Evolutionary conservation across 1,140 invertebrate species (phyloP), one percentile per base, ranked within the genome.

Genomic region (Drosophila gunungcola): DNA sequence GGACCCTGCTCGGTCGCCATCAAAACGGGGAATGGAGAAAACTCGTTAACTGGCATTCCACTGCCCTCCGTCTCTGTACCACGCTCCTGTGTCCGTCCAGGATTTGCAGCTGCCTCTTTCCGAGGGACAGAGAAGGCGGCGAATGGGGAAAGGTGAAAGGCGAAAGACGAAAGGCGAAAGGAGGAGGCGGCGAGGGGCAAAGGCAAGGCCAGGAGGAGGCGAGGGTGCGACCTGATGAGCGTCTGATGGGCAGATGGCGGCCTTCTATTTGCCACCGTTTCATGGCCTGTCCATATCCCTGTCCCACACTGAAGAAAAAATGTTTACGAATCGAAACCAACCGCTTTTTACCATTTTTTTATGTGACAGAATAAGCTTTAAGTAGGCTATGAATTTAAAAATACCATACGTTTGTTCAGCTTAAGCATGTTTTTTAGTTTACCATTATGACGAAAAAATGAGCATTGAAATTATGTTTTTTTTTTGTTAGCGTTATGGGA

Each of bases 41-140:
- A 88, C 83, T 86, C 79, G 83, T 86, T 86, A 86, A 88, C 83
- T 86, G 78, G 58, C 70, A 86, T 86, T 81, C 64, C 82, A 67
- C 68, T 78, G 80, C 61, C 42, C 46, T 29, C 49, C 41, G n/a
- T n/a, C 52, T 32, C 55, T 11, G 51, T 43, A 39, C 41, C 25
- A 7, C 56, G 51, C n/a, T 7, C n/a, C 38, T 13, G 10, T 16
- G 38, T 38, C 45, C 27, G 25, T 64, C 54, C 65, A 32, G 82
- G 82, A 86, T 86, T 86, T 86, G 68, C 82, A 85, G 70, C 76
- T 77, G 70, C 43, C 61, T 78, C 49, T 25, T 38, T 38, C 25
- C 34, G 32, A 36, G 29, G 61, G 6, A 36, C 13, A 21, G 29
- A 13, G 6, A n/a, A 0, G 6, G 42, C 1, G 27, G 3, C 32